These are phyloP conservation scores for Wiebesia pumilae DNA, from an alignment of 1,140 invertebrate genomes.

Conservation along the genomic window DNA sequence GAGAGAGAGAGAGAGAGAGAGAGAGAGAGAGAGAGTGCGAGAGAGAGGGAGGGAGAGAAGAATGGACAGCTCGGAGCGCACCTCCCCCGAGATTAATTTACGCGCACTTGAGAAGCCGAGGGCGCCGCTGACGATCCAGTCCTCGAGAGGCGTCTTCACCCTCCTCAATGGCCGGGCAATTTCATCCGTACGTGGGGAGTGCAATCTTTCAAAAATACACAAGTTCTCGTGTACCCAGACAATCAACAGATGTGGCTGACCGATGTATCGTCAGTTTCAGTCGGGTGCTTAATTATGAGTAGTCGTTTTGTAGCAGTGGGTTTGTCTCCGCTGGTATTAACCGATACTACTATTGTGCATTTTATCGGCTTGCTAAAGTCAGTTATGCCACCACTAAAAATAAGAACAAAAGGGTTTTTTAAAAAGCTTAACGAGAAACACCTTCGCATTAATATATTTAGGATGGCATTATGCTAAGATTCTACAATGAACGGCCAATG, in stretches of 20 bases:
- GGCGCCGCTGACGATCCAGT: slow-evolving; percentile 22
- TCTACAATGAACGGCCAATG: background rate
- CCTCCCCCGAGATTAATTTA: slow-evolving; percentile 60
- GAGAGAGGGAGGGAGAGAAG: slow-evolving; percentile 41
- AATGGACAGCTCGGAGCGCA: slow-evolving; percentile 15
- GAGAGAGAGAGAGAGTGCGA: slow-evolving; percentile 2
- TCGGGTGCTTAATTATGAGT: background rate
- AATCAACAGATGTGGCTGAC: slow-evolving; percentile 10
- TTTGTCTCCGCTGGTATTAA: background rate
- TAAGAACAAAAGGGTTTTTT: background rate
- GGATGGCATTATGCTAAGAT: too few relatives aligned
- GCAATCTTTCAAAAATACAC: too few relatives aligned
- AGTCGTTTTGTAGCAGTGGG: background rate
- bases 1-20: slow-evolving; percentile 36
- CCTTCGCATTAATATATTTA: background rate
- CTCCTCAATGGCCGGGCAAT: background rate
- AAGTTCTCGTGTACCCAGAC: background rate
- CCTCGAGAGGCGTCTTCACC: slow-evolving; percentile 11
- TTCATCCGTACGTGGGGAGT: background rate
- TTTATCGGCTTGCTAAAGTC: background rate
- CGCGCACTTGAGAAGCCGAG: slow-evolving; percentile 41
- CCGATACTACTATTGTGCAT: background rate
- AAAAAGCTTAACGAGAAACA: background rate
- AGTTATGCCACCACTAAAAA: background rate
- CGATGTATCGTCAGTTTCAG: background rate